phyloP scores from a whole-genome alignment of 1,140 invertebrate genomes.

The Bombus waltoni region DNA sequence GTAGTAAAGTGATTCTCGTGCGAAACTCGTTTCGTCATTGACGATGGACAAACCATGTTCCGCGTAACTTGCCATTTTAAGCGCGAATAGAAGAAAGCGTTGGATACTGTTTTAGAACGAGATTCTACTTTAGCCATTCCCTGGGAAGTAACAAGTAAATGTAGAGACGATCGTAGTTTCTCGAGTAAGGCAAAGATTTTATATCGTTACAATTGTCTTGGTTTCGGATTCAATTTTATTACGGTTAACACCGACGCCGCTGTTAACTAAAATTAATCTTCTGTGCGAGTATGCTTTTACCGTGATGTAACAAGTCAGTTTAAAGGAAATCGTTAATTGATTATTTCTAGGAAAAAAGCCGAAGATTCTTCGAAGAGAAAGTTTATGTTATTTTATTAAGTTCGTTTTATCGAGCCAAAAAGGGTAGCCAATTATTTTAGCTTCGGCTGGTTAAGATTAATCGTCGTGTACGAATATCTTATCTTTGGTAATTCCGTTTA shows the following conservation, averaged over 20 bases:
- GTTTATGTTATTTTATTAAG: background rate
- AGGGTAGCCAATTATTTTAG: background rate
- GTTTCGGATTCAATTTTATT: background rate
- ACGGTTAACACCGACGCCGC: too few relatives aligned
- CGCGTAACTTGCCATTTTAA: background rate
- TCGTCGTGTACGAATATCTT: background rate
- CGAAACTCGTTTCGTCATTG: constrained; percentile 10
- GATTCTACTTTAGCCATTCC: background rate
- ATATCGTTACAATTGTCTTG: background rate
- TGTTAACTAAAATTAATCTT: too few relatives aligned
- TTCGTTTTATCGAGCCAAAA: background rate
- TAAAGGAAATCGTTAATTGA: too few relatives aligned
- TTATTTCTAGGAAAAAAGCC: too few relatives aligned
- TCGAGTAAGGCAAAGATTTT: background rate
- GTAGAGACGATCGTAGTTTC: background rate
- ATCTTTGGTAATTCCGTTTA: constrained; percentile 20
- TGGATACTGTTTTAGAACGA: background rate
- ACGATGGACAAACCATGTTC: background rate
- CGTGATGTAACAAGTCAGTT: background rate
- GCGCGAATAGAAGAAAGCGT: background rate
- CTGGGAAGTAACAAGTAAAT: background rate
- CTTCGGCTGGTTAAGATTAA: constrained; percentile 8
- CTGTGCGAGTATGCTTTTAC: too few relatives aligned
- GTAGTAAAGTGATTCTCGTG: background rate
- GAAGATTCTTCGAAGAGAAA: background rate